These are phyloP conservation scores for Anhinga rufa DNA, from an alignment of 2,113 vertebrate species.

Conservation along the genomic window DNA sequence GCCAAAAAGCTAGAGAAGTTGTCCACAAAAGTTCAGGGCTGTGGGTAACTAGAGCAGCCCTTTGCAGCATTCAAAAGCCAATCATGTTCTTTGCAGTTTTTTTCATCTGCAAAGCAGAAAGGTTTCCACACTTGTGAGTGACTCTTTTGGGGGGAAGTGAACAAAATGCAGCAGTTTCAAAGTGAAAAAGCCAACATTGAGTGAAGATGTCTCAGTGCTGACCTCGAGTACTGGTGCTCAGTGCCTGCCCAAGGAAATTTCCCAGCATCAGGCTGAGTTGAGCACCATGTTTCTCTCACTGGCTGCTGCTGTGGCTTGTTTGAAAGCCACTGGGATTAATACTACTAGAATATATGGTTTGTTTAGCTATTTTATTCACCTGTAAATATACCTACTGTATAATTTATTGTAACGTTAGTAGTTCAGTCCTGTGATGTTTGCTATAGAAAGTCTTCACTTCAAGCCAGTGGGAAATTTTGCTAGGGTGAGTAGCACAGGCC, in stretches of 20 bases:
- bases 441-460: not conserved
- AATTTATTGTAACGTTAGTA: not conserved
- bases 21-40: not conserved
- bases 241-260: not conserved
- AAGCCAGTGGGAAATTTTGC: slow-evolving; percentile 32
- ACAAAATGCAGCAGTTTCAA: not conserved
- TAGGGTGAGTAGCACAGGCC: slow-evolving; percentile 18
- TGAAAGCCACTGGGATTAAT: not conserved
- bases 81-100: not conserved
- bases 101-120: not conserved
- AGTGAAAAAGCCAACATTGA: not conserved
- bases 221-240: fast-evolving
- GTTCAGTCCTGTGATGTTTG: not conserved
- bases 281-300: not conserved
- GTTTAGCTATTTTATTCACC: slow-evolving; percentile 20
- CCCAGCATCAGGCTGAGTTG: not conserved
- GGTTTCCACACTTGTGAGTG: not conserved
- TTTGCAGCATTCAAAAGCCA: not conserved
- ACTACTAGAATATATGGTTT: not conserved
- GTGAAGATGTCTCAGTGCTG: fast-evolving
- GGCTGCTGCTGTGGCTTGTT: not conserved
- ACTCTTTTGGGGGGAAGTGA: not conserved
- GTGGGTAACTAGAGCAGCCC: not conserved
- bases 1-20: not conserved
- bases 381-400: not conserved